Percentiles rank a stretch among this genome's conserved stretches.
Conservation (phyloP, 2,797 vertebrate species). For the Holocentrus rufus region DNA sequence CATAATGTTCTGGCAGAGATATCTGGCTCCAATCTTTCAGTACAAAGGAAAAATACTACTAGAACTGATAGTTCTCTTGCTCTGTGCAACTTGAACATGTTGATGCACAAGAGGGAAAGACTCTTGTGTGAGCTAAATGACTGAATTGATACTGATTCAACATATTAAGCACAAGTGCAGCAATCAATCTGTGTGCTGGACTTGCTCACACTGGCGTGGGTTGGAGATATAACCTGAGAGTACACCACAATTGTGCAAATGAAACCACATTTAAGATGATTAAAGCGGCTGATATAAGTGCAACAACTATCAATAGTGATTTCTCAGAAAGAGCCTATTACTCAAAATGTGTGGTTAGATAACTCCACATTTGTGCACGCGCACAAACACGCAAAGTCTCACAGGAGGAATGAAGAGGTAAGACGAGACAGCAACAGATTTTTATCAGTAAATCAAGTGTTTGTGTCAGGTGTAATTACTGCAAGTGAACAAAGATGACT, state of each 20-base stretch:
- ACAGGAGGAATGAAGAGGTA: background rate
- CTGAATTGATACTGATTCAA: background rate
- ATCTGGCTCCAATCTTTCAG: constrained; percentile 17
- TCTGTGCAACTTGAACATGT: constrained; percentile 18
- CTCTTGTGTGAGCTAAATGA: background rate
- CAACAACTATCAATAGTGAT: background rate
- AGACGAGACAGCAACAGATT: background rate
- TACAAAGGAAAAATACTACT: background rate
- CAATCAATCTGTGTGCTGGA: background rate
- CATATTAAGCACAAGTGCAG: background rate
- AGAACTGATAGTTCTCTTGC: background rate
- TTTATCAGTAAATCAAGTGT: background rate
- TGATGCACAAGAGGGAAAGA: constrained; percentile 31
- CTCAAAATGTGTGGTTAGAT: background rate
- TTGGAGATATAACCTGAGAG: background rate
- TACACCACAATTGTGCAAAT: background rate
- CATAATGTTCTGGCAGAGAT: constrained; percentile 13
- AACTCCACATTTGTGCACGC: background rate
- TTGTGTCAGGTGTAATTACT: constrained; percentile 24
- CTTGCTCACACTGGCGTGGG: background rate
- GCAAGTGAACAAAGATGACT: background rate
- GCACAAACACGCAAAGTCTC: background rate
- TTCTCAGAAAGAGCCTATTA: background rate
- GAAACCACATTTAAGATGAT: background rate
- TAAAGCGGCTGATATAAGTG: background rate